phyloP scores from a whole-genome alignment of 1,140 invertebrate species.

The Papilio dardanus region DNA sequence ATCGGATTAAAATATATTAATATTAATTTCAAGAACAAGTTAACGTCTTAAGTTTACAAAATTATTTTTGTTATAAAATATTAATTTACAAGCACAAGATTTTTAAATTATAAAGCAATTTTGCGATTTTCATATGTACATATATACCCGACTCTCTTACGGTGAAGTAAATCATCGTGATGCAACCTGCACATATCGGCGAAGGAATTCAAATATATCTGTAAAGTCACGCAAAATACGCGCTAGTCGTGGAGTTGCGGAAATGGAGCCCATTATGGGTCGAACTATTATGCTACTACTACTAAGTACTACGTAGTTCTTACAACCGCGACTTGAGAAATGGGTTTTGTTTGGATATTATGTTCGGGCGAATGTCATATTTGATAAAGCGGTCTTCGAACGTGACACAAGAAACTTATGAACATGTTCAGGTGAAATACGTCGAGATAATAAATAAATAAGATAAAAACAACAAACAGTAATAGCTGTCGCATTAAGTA shows the following conservation, averaged over 20 bases:
- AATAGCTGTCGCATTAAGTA: no score
- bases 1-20: constrained; percentile 8
- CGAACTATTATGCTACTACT: no score
- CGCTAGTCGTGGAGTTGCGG: no score
- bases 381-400: neutral
- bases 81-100: neutral
- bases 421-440: neutral
- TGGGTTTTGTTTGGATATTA: neutral
- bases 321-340: neutral
- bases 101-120: no score
- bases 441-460: neutral
- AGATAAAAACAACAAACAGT: neutral
- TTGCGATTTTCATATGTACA: no score
- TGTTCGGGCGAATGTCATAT: neutral
- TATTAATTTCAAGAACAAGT: constrained; percentile 21
- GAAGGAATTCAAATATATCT: no score
- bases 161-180: no score
- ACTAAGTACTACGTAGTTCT: neutral
- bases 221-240: no score
- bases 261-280: no score
- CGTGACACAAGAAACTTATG: neutral
- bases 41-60: neutral
- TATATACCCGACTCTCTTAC: no score
- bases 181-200: no score
- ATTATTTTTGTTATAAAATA: constrained; percentile 19